These are phyloP conservation scores for Schizopygopsis pylzovi DNA, from an alignment of 2,797 vertebrate genomes.

Conservation along the genomic window DNA sequence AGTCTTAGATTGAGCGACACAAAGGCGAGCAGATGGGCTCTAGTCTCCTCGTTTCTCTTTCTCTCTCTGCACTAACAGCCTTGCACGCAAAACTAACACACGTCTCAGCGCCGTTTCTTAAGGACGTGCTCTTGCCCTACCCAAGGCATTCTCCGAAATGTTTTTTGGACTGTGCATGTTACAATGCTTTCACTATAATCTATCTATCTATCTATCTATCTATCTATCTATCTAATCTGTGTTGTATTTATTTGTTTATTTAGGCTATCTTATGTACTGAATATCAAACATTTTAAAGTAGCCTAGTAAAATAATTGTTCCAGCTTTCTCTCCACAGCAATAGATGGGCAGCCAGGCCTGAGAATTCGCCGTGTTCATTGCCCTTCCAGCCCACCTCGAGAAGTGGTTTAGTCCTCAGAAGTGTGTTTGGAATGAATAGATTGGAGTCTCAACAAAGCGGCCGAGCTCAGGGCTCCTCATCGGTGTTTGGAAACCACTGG, in stretches of 20 bases:
- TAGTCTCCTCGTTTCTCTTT: slow-evolving; percentile 74
- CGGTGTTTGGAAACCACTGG: slow-evolving; percentile 73
- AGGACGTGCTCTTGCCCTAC: slow-evolving; percentile 54
- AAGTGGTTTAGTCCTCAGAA: slow-evolving; percentile 65
- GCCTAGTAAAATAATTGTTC: neutral
- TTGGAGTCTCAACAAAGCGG: slow-evolving; percentile 68
- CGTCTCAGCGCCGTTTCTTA: slow-evolving; percentile 44
- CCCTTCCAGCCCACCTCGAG: slow-evolving; percentile 62
- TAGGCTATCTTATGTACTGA: slow-evolving; percentile 17
- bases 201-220: slow-evolving; percentile 33
- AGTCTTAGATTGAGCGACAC: slow-evolving; percentile 82
- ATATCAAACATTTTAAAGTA: neutral
- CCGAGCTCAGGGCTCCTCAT: slow-evolving; percentile 53
- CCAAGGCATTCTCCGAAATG: no score
- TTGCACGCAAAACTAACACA: slow-evolving; percentile 52
- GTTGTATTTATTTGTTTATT: slow-evolving; percentile 8
- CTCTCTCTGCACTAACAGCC: slow-evolving; percentile 67
- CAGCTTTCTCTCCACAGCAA: slow-evolving; percentile 59
- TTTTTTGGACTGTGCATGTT: no score
- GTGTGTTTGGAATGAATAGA: slow-evolving; percentile 71
- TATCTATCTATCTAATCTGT: slow-evolving; percentile 31
- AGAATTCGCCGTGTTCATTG: slow-evolving; percentile 63
- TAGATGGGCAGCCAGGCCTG: slow-evolving; percentile 61
- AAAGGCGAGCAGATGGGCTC: slow-evolving; percentile 89
- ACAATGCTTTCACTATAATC: neutral